Conservation (phyloP, 1,140 invertebrate genomes). For the Drosophila rhopaloa region DNA sequence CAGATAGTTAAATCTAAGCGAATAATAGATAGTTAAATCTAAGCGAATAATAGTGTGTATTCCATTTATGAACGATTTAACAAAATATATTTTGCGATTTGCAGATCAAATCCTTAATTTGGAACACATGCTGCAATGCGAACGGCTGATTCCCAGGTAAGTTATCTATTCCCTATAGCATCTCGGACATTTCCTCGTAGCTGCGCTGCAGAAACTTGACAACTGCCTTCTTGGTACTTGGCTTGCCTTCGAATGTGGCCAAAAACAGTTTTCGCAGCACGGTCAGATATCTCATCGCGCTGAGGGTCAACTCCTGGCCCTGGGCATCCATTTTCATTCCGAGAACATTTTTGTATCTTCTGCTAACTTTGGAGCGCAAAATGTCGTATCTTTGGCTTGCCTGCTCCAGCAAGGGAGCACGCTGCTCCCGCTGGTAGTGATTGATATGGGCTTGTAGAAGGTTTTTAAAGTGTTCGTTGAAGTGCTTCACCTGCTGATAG, state of each 20-base stretch:
- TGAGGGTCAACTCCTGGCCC: conserved; percentile 26
- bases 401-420: conserved; percentile 15
- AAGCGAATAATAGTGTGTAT: too few relatives aligned
- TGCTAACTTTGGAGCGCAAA: conserved; percentile 12
- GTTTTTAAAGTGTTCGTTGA: conserved; percentile 36
- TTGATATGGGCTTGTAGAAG: conserved; percentile 17
- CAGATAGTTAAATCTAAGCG: too few relatives aligned
- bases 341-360: conserved; percentile 30
- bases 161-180: not conserved
- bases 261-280: conserved; percentile 44
- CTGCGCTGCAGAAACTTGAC: conserved; percentile 39
- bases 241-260: conserved; percentile 29
- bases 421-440: conserved; percentile 5
- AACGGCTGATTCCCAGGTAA: conserved; percentile 76
- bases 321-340: conserved; percentile 25
- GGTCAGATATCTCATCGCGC: conserved; percentile 26
- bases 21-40: too few relatives aligned
- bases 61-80: not conserved
- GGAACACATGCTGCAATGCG: conserved; percentile 73
- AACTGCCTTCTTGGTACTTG: not conserved
- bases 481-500: not conserved
- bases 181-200: conserved; percentile 12
- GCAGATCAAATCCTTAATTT: conserved; percentile 77
- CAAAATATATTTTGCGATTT: conserved; percentile 21
- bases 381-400: conserved; percentile 30